Evolutionary conservation across 2,888 invertebrate genomes (phyloP), one percentile per base, ranked within the genome.

Genomic region (Invenusta paracnida): DNA sequence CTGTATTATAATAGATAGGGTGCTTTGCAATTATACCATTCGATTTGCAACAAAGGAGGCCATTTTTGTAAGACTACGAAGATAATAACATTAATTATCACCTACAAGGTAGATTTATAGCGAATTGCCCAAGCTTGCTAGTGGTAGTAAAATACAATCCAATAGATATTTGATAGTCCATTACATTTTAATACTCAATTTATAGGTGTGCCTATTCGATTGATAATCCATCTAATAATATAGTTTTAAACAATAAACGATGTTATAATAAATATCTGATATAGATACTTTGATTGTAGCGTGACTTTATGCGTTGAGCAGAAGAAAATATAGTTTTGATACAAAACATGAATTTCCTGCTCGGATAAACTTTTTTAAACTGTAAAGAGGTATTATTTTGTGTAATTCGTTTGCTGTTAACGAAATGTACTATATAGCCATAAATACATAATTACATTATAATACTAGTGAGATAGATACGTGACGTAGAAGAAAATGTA

Each of bases 121-220:
- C 48, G 73, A n/a, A n/a, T 73, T 73, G 73, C 73, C 11, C 73
- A 73, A 73, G 73, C 23, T 73, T 73, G 27, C 73, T 73, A 73
- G 73, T 73, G 73, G 73, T 73, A 73, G 73, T 73, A 73, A 73
- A 73, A 73, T 25, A 5, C 27, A 73, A 73, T 73, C 73, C 73
- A 73, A 73, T 73, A 23, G 73, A 73, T 73, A 73, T 73, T 73
- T 73, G 73, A 73, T 73, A 73, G 5, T 73, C 17, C 11, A 23
- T 73, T 48, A 48, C 17, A 11, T 48, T 48, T 48, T 48, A 48
- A 48, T 48, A 48, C 17, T 48, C 11, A n/a, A n/a, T n/a, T 48
- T 48, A 48, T 48, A 11, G 17, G 17, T 48, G 48, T 48, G 48
- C 48, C 5, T 48, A 48, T 48, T 48, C n/a, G n/a, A n/a, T 48